phyloP scores from a whole-genome alignment of 2,888 invertebrate species.

The Chorisops tibialis region DNA sequence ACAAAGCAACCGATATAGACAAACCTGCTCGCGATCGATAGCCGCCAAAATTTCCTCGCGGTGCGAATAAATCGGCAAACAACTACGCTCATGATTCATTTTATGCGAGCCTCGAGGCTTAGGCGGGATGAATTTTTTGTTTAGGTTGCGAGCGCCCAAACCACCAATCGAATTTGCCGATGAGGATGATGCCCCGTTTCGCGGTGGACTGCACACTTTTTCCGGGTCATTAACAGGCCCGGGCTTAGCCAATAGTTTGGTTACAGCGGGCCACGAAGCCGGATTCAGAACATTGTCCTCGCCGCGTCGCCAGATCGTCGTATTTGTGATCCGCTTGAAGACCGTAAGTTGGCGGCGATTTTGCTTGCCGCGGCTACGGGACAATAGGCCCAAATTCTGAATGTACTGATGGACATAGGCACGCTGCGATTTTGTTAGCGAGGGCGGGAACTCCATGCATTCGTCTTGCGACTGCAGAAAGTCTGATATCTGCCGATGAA shows the following conservation, averaged over 20 bases:
- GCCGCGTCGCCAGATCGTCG: constrained; percentile 47
- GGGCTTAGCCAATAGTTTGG: neutral
- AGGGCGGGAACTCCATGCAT: constrained; percentile 60
- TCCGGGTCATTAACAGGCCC: neutral
- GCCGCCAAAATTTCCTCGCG: constrained; percentile 64
- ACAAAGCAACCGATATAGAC: neutral
- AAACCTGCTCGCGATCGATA: constrained; percentile 56
- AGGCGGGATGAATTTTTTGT: constrained; percentile 5
- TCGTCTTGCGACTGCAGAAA: neutral
- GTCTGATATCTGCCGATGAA: neutral
- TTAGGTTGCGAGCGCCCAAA: neutral
- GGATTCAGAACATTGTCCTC: neutral
- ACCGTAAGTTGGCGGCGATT: constrained; percentile 66
- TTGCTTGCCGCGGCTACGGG: constrained; percentile 78
- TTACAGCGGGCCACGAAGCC: neutral
- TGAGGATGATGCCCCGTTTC: neutral
- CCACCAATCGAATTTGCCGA: neutral
- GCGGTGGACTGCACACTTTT: neutral
- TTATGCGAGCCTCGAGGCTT: neutral
- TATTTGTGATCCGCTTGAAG: constrained; percentile 65
- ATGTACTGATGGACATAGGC: constrained; percentile 75
- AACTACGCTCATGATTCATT: constrained; percentile 54
- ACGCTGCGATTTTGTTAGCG: constrained; percentile 72
- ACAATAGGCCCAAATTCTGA: constrained; percentile 66
- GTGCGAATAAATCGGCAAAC: constrained; percentile 67